Percentiles rank a stretch among this genome's conserved stretches.
phyloP scores from a whole-genome alignment of 1,140 invertebrate genomes.

The Zaprionus camerounensis region DNA sequence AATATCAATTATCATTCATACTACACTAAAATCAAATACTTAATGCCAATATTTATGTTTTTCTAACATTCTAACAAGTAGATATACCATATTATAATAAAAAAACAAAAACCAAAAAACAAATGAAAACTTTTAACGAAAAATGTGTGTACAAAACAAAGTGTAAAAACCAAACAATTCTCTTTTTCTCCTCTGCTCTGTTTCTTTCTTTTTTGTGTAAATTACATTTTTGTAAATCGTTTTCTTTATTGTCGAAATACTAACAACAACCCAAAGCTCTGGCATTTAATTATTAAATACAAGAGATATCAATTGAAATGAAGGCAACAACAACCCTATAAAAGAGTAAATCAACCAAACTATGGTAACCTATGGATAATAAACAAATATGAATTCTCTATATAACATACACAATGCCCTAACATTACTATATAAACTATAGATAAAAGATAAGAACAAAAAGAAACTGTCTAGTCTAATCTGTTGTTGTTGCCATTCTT shows the following conservation, averaged over 20 bases:
- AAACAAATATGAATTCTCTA: constrained; percentile 63
- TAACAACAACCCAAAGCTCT: constrained; percentile 70
- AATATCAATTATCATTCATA: constrained; percentile 24
- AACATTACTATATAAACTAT: constrained; percentile 37
- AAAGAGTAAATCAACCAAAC: constrained; percentile 48
- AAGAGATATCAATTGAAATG: constrained; percentile 61
- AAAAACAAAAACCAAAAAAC: constrained; percentile 28
- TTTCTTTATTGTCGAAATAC: constrained; percentile 69
- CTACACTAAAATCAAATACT: constrained; percentile 15
- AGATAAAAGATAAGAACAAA: constrained; percentile 17
- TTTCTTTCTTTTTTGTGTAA: constrained; percentile 81
- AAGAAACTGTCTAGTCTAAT: constrained; percentile 33
- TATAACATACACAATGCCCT: constrained; percentile 31
- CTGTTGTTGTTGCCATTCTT: constrained; percentile 51
- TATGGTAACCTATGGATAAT: constrained; percentile 67
- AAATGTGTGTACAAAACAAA: constrained; percentile 79
- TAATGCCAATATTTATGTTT: constrained; percentile 24
- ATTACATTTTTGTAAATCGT: constrained; percentile 76
- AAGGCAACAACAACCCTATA: constrained; percentile 63
- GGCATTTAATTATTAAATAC: constrained; percentile 78
- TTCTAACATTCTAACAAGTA: constrained; percentile 23
- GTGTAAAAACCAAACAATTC: constrained; percentile 79
- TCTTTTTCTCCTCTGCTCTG: constrained; percentile 83
- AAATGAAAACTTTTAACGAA: constrained; percentile 55
- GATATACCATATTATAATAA: constrained; percentile 17